A percentile compares a stretch with the other conserved stretches of the same genome.
These are phyloP conservation scores for Branchellion lobata DNA, from an alignment of 2,888 invertebrate genomes.

Conservation along the genomic window DNA sequence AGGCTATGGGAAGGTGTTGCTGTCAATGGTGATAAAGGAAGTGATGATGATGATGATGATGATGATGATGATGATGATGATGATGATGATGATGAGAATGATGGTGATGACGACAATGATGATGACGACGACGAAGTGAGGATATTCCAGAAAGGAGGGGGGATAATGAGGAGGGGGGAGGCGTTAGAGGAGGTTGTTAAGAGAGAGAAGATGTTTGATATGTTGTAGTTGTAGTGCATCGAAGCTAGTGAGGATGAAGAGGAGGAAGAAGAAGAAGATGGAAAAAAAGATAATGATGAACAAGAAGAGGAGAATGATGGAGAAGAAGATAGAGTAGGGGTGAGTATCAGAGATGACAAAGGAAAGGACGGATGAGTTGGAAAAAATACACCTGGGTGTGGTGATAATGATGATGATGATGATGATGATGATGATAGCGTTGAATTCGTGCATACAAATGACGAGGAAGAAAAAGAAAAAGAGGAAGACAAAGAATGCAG, in stretches of 20 bases:
- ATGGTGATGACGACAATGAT: not conserved
- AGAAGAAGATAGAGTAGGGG: too few species aligned
- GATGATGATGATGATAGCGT: not conserved
- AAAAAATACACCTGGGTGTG: not conserved
- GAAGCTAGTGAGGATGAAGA: not conserved
- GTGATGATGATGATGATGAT: conserved; percentile 34
- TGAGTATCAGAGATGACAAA: too few species aligned
- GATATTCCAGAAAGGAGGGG: not conserved
- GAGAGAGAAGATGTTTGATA: not conserved
- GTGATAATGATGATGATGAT: conserved; percentile 13
- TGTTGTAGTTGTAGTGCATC: not conserved
- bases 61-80: conserved; percentile 33
- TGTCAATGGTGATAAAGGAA: too few species aligned
- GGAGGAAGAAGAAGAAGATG: not conserved
- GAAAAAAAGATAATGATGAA: not conserved
- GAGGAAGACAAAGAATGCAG: too few species aligned
- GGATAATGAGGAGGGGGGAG: not conserved
- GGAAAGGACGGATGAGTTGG: too few species aligned
- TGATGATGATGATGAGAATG: conserved; percentile 2
- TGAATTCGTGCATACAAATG: not conserved
- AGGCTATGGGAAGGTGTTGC: too few species aligned
- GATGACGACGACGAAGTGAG: conserved; percentile 11
- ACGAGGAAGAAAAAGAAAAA: too few species aligned
- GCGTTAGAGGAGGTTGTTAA: not conserved
- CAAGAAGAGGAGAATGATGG: not conserved